Percentiles rank a stretch among this genome's conserved stretches.
phyloP scores from a whole-genome alignment of 2,888 invertebrate genomes.

The Ochropleura plecta region DNA sequence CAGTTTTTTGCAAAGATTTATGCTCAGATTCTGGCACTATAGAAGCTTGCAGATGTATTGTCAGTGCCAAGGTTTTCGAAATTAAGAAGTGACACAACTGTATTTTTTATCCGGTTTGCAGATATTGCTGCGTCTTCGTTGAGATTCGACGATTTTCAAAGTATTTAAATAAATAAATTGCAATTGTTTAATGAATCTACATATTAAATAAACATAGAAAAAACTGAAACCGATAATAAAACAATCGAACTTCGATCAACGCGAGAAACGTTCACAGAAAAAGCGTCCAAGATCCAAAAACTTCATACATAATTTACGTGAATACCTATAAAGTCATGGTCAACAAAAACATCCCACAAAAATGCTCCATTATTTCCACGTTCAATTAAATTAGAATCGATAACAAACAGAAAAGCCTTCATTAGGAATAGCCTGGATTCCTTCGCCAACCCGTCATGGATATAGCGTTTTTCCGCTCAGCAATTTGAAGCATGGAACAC shows the following conservation, averaged over 20 bases:
- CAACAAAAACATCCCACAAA: constrained; percentile 8
- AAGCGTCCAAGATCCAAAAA: background rate
- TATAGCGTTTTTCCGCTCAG: constrained; percentile 47
- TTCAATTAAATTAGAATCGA: constrained; percentile 41
- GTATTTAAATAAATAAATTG: background rate
- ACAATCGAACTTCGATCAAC: background rate
- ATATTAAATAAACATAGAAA: background rate
- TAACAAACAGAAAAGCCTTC: constrained; percentile 26
- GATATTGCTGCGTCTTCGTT: background rate
- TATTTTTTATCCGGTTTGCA: background rate
- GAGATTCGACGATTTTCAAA: background rate
- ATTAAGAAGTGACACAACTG: background rate
- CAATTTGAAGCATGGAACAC: constrained; percentile 36
- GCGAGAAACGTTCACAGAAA: background rate
- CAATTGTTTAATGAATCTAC: background rate
- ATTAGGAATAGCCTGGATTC: constrained; percentile 51
- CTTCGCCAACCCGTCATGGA: constrained; percentile 29
- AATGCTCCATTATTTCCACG: constrained; percentile 13
- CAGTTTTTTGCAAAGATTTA: constrained; percentile 46
- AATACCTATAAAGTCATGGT: background rate
- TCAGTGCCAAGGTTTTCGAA: constrained; percentile 2
- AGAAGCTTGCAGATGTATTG: background rate
- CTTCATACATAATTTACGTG: background rate
- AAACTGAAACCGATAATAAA: background rate
- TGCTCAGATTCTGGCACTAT: constrained; percentile 19